These are phyloP conservation scores for Dipodomys merriami DNA, from an alignment of 2,113 vertebrate species.

Conservation along the genomic window DNA sequence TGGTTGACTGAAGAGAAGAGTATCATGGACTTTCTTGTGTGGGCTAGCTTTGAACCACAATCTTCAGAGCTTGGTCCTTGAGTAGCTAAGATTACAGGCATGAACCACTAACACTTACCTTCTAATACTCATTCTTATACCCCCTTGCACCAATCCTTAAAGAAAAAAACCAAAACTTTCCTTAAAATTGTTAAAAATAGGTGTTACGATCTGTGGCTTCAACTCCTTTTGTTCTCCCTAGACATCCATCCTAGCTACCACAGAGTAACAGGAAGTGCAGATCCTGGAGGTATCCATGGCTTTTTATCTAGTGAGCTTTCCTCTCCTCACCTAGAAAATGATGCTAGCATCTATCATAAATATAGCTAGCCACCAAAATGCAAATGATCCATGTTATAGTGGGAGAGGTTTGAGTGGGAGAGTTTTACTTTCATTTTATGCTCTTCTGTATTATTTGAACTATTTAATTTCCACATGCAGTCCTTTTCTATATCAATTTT, in stretches of 20 bases:
- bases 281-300: not conserved
- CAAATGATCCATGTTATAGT: not conserved
- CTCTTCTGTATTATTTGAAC: constrained; percentile 6
- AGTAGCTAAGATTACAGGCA: too few species aligned
- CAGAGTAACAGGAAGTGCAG: not conserved
- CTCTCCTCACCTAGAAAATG: not conserved
- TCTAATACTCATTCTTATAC: too few species aligned
- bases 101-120: too few species aligned
- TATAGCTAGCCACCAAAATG: not conserved
- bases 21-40: too few species aligned
- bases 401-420: not conserved
- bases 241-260: fast-evolving
- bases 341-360: not conserved
- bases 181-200: too few species aligned
- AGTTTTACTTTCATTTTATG: constrained; percentile 66
- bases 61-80: too few species aligned
- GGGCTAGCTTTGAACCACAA: too few species aligned
- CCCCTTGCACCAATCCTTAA: too few species aligned
- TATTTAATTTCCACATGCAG: constrained; percentile 24
- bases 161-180: too few species aligned
- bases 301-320: not conserved
- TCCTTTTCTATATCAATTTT: constrained; percentile 9
- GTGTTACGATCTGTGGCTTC: not conserved
- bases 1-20: too few species aligned
- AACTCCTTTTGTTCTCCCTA: not conserved